Conservation (phyloP, 1,140 invertebrate genomes). For the Lepidurus apus region DNA sequence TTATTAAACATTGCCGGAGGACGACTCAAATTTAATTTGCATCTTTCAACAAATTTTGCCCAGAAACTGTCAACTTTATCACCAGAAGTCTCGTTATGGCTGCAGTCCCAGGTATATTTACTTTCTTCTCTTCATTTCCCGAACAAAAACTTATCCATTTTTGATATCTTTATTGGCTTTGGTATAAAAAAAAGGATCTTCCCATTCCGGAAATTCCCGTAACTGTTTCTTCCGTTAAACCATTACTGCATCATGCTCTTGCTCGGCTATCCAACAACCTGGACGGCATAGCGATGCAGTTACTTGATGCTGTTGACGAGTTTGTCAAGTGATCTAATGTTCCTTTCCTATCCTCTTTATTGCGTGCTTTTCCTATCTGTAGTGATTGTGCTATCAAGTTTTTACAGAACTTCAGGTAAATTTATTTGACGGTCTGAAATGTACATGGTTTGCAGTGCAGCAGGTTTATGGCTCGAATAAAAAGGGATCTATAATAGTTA, state of each 20-base stretch:
- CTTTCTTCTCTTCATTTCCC: background rate
- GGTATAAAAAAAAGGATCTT: background rate
- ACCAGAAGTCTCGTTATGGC: constrained; percentile 5
- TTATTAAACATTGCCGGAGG: constrained; percentile 10
- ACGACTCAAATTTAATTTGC: background rate
- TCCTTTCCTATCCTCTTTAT: background rate
- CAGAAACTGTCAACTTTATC: background rate
- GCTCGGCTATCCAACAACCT: background rate
- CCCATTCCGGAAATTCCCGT: background rate
- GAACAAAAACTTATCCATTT: background rate
- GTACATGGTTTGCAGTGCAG: background rate
- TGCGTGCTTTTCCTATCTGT: background rate
- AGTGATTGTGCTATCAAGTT: background rate
- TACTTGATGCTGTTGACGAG: background rate
- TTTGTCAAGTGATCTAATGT: constrained; percentile 5
- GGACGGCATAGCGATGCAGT: constrained; percentile 6
- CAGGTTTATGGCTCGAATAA: background rate
- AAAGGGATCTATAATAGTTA: constrained; percentile 5
- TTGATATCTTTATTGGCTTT: background rate
- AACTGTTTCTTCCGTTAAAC: background rate
- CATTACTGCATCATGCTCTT: background rate
- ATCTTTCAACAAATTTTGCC: constrained; percentile 1
- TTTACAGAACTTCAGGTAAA: background rate
- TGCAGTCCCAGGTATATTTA: background rate
- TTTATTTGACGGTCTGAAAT: background rate